phyloP scores from a whole-genome alignment of 2,888 invertebrate species.

The Pollenia griseotomentosa region DNA sequence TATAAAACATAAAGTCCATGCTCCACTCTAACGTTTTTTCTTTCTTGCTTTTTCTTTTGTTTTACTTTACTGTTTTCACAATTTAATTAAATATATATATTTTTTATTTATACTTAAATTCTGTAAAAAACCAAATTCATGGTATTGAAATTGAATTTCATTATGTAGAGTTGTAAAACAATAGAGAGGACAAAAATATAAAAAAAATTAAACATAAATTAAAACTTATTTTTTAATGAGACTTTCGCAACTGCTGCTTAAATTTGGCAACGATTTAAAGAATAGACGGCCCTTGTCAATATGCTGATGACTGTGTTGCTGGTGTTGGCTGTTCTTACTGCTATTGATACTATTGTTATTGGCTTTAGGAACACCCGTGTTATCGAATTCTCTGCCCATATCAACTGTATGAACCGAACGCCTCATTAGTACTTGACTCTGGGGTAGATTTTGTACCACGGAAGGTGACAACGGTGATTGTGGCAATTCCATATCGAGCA shows the following conservation, averaged over 20 bases:
- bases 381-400: slow-evolving; percentile 52
- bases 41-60: slow-evolving; percentile 31
- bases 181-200: slow-evolving; percentile 18
- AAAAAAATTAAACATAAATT: slow-evolving; percentile 45
- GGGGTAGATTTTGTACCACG: slow-evolving; percentile 75
- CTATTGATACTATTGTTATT: slow-evolving; percentile 50
- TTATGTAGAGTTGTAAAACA: slow-evolving; percentile 48
- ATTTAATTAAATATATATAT: slow-evolving; percentile 32
- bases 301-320: slow-evolving; percentile 74
- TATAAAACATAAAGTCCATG: slow-evolving; percentile 9
- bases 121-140: slow-evolving; percentile 45
- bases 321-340: slow-evolving; percentile 70
- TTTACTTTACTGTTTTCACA: slow-evolving; percentile 33
- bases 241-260: slow-evolving; percentile 89
- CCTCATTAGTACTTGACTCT: slow-evolving; percentile 76
- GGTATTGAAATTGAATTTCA: slow-evolving; percentile 59
- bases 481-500: slow-evolving; percentile 80
- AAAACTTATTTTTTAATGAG: slow-evolving; percentile 85
- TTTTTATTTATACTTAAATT: slow-evolving; percentile 38
- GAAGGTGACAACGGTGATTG: slow-evolving; percentile 79
- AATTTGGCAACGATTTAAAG: slow-evolving; percentile 89
- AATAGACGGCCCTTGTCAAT: slow-evolving; percentile 82
- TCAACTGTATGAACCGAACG: slow-evolving; percentile 81
- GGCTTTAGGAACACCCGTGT: slow-evolving; percentile 48
- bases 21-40: slow-evolving; percentile 18